phyloP scores from a whole-genome alignment of 2,113 vertebrate species.

The Poeciliopsis retropinna region DNA sequence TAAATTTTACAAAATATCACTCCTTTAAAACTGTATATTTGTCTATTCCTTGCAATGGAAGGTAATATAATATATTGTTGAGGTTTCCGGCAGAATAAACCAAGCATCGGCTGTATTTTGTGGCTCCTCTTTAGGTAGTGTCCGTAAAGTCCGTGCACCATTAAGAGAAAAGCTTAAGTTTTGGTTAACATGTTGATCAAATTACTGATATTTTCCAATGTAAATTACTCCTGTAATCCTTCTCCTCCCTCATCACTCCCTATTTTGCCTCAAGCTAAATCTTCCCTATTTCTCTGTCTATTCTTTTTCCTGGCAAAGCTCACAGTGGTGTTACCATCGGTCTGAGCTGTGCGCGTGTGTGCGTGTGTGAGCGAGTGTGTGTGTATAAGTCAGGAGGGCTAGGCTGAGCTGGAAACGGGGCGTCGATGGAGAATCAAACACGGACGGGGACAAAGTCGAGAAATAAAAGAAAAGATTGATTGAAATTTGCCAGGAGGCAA shows the following conservation, averaged over 20 bases:
- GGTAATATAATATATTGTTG: neutral
- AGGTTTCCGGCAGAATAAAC: neutral
- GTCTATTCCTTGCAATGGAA: neutral
- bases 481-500: slow-evolving; percentile 6
- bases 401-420: slow-evolving; percentile 69
- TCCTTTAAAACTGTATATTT: neutral
- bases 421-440: slow-evolving; percentile 33
- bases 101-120: neutral
- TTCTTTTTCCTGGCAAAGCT: slow-evolving; percentile 73
- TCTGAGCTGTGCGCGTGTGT: slow-evolving; percentile 45
- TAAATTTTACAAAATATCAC: too few relatives aligned
- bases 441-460: neutral
- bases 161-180: neutral
- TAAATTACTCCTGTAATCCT: neutral
- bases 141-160: neutral
- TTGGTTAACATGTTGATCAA: neutral
- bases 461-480: slow-evolving; percentile 6
- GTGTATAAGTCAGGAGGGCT: slow-evolving; percentile 56
- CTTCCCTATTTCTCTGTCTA: slow-evolving; percentile 57
- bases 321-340: slow-evolving; percentile 64
- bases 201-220: neutral
- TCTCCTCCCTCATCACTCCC: slow-evolving; percentile 1
- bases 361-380: slow-evolving; percentile 25
- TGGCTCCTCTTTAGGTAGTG: neutral
- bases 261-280: slow-evolving; percentile 36